These are phyloP conservation scores for Microtus montanus DNA, from an alignment of 2,113 vertebrate genomes.

Conservation along the genomic window DNA sequence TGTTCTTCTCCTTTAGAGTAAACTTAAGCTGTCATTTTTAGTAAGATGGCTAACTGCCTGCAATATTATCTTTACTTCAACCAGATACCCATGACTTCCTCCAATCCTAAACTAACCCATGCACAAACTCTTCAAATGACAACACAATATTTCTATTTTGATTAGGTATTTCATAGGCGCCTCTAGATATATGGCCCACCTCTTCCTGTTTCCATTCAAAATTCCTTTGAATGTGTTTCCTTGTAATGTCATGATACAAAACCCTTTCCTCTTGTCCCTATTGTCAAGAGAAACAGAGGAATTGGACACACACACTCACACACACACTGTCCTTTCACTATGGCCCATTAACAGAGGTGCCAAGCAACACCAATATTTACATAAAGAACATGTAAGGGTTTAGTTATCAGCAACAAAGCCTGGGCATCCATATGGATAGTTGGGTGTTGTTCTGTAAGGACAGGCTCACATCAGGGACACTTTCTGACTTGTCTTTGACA, in stretches of 20 bases:
- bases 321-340: not conserved
- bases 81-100: not conserved
- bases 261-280: not conserved
- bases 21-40: not conserved
- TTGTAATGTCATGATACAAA: not conserved
- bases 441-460: not conserved
- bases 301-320: not conserved
- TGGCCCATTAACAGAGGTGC: not conserved
- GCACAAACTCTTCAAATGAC: too few relatives aligned
- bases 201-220: not conserved
- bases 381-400: not conserved
- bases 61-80: not conserved
- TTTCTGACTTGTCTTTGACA: not conserved
- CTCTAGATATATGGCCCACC: too few relatives aligned
- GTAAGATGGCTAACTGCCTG: not conserved
- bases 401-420: not conserved
- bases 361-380: not conserved
- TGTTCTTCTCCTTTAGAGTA: not conserved
- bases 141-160: not conserved
- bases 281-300: not conserved
- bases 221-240: not conserved
- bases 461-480: accelerated
- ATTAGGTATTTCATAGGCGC: not conserved
- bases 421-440: not conserved
- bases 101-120: not conserved